These are phyloP conservation scores for Sebastes kiyomatsui DNA, from an alignment of 2,797 vertebrate species.

Conservation along the genomic window DNA sequence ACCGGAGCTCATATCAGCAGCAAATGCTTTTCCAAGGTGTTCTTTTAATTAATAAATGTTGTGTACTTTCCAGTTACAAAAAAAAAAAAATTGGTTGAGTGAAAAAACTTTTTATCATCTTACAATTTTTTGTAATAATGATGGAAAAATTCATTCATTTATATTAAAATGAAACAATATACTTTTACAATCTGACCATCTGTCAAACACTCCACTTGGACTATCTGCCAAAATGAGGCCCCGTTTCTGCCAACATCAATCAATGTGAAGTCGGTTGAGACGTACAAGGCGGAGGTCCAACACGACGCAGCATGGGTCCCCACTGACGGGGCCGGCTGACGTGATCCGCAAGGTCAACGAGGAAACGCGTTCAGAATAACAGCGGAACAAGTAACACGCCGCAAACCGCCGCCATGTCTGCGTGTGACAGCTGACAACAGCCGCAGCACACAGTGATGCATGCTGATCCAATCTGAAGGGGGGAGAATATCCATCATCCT, in stretches of 20 bases:
- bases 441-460: background rate
- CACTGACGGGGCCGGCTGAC: conserved; percentile 25
- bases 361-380: conserved; percentile 18
- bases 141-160: conserved; percentile 14
- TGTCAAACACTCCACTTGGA: conserved; percentile 35
- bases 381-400: conserved; percentile 14
- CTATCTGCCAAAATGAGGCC: conserved; percentile 26
- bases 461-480: background rate
- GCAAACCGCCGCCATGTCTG: background rate
- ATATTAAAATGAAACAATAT: conserved; percentile 16
- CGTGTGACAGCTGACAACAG: conserved; percentile 17
- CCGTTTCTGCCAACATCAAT: conserved; percentile 43
- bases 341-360: conserved; percentile 36
- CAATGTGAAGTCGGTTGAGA: conserved; percentile 30
- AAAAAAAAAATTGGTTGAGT: background rate
- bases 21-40: background rate
- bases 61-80: background rate
- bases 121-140: background rate
- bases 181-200: conserved; percentile 34
- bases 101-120: background rate
- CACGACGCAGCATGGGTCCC: conserved; percentile 31
- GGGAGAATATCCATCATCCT: background rate
- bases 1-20: conserved; percentile 2
- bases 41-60: background rate
- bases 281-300: conserved; percentile 22